These are phyloP conservation scores for Chaenogobius annularis DNA, from an alignment of 2,113 vertebrate species.

Conservation along the genomic window DNA sequence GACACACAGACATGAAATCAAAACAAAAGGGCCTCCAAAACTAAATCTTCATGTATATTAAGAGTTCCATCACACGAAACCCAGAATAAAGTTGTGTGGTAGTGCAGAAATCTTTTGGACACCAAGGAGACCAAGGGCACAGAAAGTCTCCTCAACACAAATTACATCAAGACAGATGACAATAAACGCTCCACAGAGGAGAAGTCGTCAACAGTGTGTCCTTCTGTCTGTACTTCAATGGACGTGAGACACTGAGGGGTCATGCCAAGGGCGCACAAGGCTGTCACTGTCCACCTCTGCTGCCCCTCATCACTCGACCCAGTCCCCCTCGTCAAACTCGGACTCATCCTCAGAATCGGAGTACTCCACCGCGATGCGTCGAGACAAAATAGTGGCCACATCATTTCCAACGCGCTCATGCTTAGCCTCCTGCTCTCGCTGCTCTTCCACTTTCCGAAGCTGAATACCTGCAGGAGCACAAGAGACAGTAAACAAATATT, in stretches of 20 bases:
- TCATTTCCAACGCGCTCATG: constrained; percentile 97
- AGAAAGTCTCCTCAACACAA: constrained; percentile 45
- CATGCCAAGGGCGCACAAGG: constrained; percentile 11
- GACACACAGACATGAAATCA: constrained; percentile 49
- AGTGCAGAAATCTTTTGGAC: constrained; percentile 72
- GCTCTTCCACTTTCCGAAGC: constrained; percentile 97
- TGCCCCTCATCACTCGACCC: constrained; percentile 85
- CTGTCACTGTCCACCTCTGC: constrained; percentile 15
- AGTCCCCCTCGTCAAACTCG: constrained; percentile 98
- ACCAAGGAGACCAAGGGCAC: constrained; percentile 54
- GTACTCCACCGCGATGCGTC: constrained; percentile 96
- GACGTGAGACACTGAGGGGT: constrained; percentile 31
- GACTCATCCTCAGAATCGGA: constrained; percentile 98
- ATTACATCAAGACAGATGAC: constrained; percentile 43
- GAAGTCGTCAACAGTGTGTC: constrained; percentile 29
- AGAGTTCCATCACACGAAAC: constrained; percentile 58
- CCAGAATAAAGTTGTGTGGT: constrained; percentile 65
- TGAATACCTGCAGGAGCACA: constrained; percentile 85
- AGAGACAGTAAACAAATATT: neutral
- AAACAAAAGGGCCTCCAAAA: constrained; percentile 54
- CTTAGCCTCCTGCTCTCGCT: constrained; percentile 96
- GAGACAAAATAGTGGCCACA: constrained; percentile 95
- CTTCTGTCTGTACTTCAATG: constrained; percentile 18
- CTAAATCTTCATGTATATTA: constrained; percentile 52
- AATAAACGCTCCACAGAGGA: constrained; percentile 34